phyloP scores from a whole-genome alignment of 64 coral and sea anemone species.

The Orbicella faveolata region DNA sequence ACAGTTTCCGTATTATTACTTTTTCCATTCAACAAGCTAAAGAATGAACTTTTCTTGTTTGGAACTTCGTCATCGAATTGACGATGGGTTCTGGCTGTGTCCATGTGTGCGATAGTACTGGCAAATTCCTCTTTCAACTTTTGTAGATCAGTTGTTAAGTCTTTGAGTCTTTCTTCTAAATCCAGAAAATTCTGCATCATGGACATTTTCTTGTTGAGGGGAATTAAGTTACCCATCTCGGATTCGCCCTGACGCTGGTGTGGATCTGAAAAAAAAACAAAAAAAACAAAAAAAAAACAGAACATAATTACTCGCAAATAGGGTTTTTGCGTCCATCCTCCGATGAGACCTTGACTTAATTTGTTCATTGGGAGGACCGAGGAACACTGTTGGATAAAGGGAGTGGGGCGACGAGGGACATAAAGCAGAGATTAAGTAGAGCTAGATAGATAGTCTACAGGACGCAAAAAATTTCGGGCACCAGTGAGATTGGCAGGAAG shows the following conservation, averaged over 20 bases:
- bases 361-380: too few species aligned
- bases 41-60: not conserved
- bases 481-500: too few species aligned
- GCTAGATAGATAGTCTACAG: too few species aligned
- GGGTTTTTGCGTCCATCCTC: too few species aligned
- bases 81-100: not conserved
- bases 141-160: constrained; percentile 9
- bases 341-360: too few species aligned
- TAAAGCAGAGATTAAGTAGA: too few species aligned
- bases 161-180: constrained; percentile 26
- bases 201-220: not conserved
- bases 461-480: too few species aligned
- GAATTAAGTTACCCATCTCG: constrained; percentile 17
- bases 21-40: not conserved
- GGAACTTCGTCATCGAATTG: not conserved
- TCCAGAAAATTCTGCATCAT: constrained; percentile 33
- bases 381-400: too few species aligned
- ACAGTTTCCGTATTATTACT: not conserved
- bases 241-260: not conserved
- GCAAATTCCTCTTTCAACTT: constrained; percentile 21
- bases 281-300: too few species aligned
- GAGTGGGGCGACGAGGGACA: too few species aligned
- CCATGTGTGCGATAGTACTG: not conserved
- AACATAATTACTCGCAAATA: too few species aligned
- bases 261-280: not conserved